These are phyloP conservation scores for Chamaea fasciata DNA, from an alignment of 2,113 vertebrate species.

Conservation along the genomic window DNA sequence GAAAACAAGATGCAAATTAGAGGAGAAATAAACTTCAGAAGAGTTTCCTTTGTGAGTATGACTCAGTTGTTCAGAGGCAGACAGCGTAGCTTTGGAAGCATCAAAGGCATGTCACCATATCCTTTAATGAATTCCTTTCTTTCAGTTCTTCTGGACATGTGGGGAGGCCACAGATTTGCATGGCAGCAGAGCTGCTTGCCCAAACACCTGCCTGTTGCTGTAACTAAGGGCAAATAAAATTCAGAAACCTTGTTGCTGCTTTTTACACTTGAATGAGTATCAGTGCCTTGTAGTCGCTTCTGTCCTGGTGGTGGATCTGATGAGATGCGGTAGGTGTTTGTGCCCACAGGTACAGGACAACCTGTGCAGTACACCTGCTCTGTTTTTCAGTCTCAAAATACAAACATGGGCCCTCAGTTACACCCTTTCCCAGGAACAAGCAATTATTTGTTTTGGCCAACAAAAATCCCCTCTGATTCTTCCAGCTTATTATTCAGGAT, in stretches of 20 bases:
- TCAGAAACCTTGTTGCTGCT: not conserved
- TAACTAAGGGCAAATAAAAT: not conserved
- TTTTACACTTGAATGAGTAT: not conserved
- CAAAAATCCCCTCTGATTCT: not conserved
- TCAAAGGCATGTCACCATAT: not conserved
- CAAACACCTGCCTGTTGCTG: not conserved
- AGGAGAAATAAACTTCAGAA: conserved; percentile 38
- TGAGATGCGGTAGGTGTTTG: not conserved
- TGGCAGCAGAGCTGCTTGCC: not conserved
- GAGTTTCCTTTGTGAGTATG: conserved; percentile 2
- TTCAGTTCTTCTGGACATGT: not conserved
- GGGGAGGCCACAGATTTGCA: not conserved
- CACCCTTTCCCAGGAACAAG: not conserved
- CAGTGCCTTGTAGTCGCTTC: rapidly evolving
- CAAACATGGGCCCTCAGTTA: not conserved
- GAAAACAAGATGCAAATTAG: conserved; percentile 53
- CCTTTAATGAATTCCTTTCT: not conserved
- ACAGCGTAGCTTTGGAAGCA: not conserved
- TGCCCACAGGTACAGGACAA: not conserved
- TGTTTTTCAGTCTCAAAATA: not conserved
- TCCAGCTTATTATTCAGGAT: not conserved
- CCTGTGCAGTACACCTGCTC: not conserved
- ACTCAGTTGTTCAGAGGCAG: conserved; percentile 2
- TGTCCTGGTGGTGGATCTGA: not conserved
- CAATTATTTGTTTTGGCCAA: not conserved